A percentile compares a stretch with the other conserved stretches of the same genome.
These are phyloP conservation scores for Andrena camellia DNA, from an alignment of 2,888 invertebrate genomes.

Conservation along the genomic window DNA sequence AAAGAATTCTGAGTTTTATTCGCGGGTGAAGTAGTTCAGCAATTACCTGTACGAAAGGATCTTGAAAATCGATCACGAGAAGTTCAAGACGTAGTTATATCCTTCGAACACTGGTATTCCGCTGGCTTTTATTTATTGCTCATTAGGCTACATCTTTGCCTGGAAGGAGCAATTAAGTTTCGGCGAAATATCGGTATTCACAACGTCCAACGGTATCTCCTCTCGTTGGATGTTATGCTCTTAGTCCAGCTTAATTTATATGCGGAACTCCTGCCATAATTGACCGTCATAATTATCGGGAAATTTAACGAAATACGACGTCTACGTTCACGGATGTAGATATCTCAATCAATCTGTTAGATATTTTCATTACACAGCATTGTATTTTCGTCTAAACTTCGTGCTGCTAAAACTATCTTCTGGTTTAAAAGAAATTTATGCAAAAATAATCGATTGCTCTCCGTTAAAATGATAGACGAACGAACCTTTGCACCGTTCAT, in stretches of 20 bases:
- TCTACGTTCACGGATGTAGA: neutral
- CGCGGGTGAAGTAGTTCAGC: neutral
- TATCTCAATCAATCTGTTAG: neutral
- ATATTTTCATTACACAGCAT: neutral
- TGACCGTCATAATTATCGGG: neutral
- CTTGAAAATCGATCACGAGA: neutral
- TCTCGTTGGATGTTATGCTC: neutral
- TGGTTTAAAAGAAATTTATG: too few species aligned
- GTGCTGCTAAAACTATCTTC: too few species aligned
- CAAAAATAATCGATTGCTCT: too few species aligned
- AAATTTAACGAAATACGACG: neutral
- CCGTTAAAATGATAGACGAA: too few species aligned
- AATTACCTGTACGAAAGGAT: conserved; percentile 1
- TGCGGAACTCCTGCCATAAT: neutral
- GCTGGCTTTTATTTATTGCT: conserved; percentile 7
- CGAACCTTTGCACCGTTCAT: too few species aligned
- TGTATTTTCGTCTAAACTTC: too few species aligned
- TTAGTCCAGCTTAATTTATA: neutral
- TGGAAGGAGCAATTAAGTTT: conserved; percentile 7
- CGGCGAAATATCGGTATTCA: conserved; percentile 6
- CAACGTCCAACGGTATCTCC: conserved; percentile 1
- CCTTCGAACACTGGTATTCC: neutral
- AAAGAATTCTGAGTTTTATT: neutral
- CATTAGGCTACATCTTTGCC: neutral
- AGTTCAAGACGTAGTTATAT: conserved; percentile 1